phyloP scores from a whole-genome alignment of 2,797 vertebrate genomes.

The Odontamblyopus lacepedii region DNA sequence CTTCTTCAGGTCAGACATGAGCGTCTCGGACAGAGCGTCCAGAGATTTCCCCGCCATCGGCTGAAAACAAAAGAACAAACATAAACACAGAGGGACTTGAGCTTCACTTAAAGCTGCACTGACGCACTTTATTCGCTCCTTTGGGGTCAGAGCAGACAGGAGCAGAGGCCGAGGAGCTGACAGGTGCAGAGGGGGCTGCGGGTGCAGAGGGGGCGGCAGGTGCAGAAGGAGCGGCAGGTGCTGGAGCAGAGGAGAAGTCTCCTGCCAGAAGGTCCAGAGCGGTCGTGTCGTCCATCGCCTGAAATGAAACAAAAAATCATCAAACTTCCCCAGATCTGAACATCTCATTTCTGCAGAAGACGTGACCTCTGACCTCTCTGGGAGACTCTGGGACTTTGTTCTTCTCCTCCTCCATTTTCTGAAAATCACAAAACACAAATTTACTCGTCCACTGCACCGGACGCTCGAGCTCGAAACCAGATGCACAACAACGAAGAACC shows the following conservation, averaged over 20 bases:
- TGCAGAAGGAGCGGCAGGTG: neutral
- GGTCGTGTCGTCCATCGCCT: slow-evolving; percentile 61
- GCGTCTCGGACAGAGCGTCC: slow-evolving; percentile 57
- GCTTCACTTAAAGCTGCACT: no score
- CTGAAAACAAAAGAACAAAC: slow-evolving; percentile 29
- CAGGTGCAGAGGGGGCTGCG: neutral
- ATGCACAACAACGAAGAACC: no score
- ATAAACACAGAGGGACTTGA: no score
- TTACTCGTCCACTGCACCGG: no score
- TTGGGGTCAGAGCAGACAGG: slow-evolving; percentile 33
- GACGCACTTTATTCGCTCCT: neutral
- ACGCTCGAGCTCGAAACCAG: no score
- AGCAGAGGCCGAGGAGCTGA: neutral
- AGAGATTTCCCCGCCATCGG: slow-evolving; percentile 58
- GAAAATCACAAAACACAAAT: neutral
- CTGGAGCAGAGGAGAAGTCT: slow-evolving; percentile 53
- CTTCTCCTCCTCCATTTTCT: slow-evolving; percentile 60
- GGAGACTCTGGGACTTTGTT: slow-evolving; percentile 32
- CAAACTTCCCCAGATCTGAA: neutral
- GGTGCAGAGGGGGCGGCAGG: neutral
- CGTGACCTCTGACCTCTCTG: slow-evolving; percentile 56
- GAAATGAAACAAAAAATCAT: neutral
- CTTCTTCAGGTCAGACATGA: slow-evolving; percentile 66
- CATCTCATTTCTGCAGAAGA: no score
- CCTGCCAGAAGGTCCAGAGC: slow-evolving; percentile 74